Evolutionary conservation across 2,888 invertebrate species (phyloP).

Genomic region (Himalopsyche tibetana): DNA sequence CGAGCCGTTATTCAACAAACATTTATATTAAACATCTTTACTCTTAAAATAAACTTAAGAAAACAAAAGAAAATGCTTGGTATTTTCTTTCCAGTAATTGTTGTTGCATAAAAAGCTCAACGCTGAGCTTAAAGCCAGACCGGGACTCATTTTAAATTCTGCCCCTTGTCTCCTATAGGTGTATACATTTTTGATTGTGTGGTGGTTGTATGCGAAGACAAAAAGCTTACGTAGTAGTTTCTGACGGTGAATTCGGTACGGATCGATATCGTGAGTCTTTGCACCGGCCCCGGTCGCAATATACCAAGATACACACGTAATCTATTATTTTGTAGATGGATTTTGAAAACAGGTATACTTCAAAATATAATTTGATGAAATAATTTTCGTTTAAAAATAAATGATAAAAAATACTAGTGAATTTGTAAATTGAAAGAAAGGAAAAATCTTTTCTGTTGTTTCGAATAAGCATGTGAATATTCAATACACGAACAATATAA

Average conservation of each 20-base stretch:
- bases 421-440: too few relatives aligned
- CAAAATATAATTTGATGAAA: too few relatives aligned
- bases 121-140: background rate
- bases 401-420: too few relatives aligned
- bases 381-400: too few relatives aligned
- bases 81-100: conserved; percentile 4
- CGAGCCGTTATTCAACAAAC: too few relatives aligned
- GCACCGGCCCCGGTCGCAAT: conserved; percentile 1
- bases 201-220: background rate
- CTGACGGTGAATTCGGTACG: conserved; percentile 31
- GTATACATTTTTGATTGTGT: background rate
- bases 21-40: too few relatives aligned
- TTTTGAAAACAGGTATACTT: too few relatives aligned
- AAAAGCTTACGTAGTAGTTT: conserved; percentile 28
- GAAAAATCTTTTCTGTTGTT: too few relatives aligned
- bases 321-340: too few relatives aligned
- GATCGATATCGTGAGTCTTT: conserved; percentile 19
- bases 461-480: too few relatives aligned
- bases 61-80: background rate
- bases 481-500: too few relatives aligned
- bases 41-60: too few relatives aligned
- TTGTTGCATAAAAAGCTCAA: conserved; percentile 7
- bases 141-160: conserved; percentile 16
- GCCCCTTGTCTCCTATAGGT: background rate
- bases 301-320: background rate